Base-by-base conservation (phyloP, 2,113 vertebrate genomes). In the Oryzias woworae region DNA sequence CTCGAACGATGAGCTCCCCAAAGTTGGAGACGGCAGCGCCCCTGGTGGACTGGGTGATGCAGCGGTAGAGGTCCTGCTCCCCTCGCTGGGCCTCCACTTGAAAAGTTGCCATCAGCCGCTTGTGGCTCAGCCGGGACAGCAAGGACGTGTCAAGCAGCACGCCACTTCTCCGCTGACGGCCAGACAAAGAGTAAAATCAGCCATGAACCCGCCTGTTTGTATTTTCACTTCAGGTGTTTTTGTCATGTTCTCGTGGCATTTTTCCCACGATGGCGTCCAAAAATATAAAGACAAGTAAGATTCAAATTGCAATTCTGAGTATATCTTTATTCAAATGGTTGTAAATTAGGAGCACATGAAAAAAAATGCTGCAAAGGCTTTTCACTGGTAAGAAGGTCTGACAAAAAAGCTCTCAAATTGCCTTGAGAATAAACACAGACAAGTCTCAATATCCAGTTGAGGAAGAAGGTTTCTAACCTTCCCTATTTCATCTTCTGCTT, bases 1-100 rank as follows among this genome's bases (percentile, higher is more conserved):
- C 96, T 94, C 96, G 95, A 72, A 99, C 95, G 0, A 99, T 94
- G 69, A 99, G 94, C 69, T 98, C 95, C 0, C 95, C 97, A 0
- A 98, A 99, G 91, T 99, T 99, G 72, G 96, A 98, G 73, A 98
- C 94, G 0, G 96, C 90, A 0, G 96, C 93, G 0, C 97, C 96
- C 0, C 93, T 91, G 4, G 90, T 31, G 0, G 96, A 96, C 82
- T 93, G 91, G 8, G 94, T 97, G 81, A 98, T 80, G 0, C 97
- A 99, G 71, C 97, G 95, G 74, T 98, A 99, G 56, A 96, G 89
- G 69, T 96, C 96, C 89, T 96, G 95, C 81, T 95, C 92, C 0
- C 75, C 85, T 8, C 90, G 87, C 62, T 93, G 89, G 0, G 90
- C 79, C 0, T 92, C 92, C 85, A 98, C 90, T 68, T 94, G 93